A percentile compares a stretch with the other conserved stretches of the same genome.
Conservation (phyloP, 2,888 invertebrate genomes). For the Eutolmus rufibarbis region DNA sequence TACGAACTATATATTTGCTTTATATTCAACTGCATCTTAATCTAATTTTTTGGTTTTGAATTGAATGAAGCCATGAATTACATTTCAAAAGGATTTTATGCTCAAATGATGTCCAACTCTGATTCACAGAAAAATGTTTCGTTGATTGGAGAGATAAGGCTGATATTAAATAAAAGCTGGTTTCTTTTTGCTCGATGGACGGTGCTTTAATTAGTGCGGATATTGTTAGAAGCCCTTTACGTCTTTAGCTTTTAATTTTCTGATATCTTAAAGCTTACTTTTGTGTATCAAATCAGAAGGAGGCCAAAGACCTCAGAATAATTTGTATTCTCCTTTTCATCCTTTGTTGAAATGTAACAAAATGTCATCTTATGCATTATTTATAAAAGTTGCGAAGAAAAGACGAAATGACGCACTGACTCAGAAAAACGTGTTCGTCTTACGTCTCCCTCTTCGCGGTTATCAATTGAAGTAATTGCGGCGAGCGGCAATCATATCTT, state of each 20-base stretch:
- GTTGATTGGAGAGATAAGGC: neutral
- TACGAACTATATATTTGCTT: no score
- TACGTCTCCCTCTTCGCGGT: neutral
- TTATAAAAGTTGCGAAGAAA: neutral
- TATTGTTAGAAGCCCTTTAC: neutral
- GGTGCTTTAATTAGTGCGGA: neutral
- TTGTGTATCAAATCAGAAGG: neutral
- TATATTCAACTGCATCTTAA: neutral
- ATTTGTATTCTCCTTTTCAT: neutral
- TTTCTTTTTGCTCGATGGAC: neutral
- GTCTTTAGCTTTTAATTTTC: neutral
- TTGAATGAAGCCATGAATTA: neutral
- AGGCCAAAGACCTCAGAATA: neutral
- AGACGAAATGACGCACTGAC: neutral
- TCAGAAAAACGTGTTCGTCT: neutral
- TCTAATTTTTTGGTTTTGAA: neutral
- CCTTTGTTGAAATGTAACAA: neutral
- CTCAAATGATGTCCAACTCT: neutral
- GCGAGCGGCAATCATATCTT: neutral
- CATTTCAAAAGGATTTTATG: neutral
- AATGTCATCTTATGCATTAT: neutral
- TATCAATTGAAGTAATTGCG: neutral
- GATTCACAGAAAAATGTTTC: neutral
- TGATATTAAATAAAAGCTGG: neutral
- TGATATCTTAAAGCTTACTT: neutral